Percentiles rank a stretch among this genome's conserved stretches.
Conservation (phyloP, 1,140 invertebrate genomes). For the Prorops nasuta region DNA sequence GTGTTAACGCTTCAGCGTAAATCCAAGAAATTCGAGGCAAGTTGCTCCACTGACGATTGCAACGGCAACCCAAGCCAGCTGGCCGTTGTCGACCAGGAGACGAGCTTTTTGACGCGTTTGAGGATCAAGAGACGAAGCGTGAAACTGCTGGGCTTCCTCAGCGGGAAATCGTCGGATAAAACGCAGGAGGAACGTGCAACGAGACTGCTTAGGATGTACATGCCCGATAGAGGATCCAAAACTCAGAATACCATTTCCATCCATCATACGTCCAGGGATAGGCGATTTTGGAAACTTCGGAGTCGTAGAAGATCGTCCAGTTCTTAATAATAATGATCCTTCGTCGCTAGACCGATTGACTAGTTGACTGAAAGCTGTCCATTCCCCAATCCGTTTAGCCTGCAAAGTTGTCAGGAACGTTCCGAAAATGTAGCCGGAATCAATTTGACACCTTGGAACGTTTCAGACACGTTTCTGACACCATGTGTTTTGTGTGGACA, state of each 20-base stretch:
- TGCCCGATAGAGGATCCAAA: conserved; percentile 38
- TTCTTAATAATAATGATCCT: conserved; percentile 34
- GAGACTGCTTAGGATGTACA: conserved; percentile 43
- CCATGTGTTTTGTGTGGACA: no score
- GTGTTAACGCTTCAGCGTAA: conserved; percentile 29
- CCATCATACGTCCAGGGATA: conserved; percentile 48
- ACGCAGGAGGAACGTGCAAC: conserved; percentile 45
- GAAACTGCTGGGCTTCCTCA: conserved; percentile 44
- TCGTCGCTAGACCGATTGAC: no score
- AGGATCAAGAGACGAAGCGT: conserved; percentile 40
- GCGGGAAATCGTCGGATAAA: conserved; percentile 35
- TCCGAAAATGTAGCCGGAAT: no score
- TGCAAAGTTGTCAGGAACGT: no score
- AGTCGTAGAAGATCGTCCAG: conserved; percentile 47
- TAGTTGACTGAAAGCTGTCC: no score
- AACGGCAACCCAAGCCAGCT: conserved; percentile 17
- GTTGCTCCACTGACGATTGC: conserved; percentile 27
- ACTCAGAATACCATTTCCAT: conserved; percentile 50
- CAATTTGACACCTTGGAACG: no score
- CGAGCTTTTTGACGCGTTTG: conserved; percentile 37
- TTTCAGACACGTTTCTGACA: no score
- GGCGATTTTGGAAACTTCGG: conserved; percentile 51
- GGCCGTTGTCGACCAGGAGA: no score
- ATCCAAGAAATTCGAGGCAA: conserved; percentile 31
- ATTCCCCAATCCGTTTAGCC: no score